Conservation (phyloP, 1,140 invertebrate genomes). For the Diorhabda sublineata region DNA sequence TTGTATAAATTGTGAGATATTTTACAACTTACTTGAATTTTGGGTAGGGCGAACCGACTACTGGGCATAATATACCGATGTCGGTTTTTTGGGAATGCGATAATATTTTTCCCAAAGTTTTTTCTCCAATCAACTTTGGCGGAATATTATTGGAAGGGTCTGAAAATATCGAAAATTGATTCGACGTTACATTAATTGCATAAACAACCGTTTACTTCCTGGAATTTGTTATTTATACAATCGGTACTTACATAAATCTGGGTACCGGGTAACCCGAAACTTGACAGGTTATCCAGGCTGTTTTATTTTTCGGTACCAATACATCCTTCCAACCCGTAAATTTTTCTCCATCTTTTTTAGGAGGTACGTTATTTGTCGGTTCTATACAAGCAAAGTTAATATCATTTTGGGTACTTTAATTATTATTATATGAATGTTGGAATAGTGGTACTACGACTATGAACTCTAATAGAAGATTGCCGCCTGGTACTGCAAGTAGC, state of each 20-base stretch:
- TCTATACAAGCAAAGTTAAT: conserved; percentile 40
- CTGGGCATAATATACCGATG: conserved; percentile 51
- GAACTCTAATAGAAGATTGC: too few relatives aligned
- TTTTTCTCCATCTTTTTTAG: conserved; percentile 59
- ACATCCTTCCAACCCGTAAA: conserved; percentile 65
- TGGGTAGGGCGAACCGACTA: conserved; percentile 68
- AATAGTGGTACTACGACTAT: too few relatives aligned
- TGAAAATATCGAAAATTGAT: conserved; percentile 39
- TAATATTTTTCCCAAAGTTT: conserved; percentile 49
- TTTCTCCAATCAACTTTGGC: conserved; percentile 51
- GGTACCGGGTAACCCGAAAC: conserved; percentile 64
- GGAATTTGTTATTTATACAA: neutral
- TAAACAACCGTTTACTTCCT: neutral
- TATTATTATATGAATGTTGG: too few relatives aligned
- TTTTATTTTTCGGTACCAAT: conserved; percentile 53
- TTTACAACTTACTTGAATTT: conserved; percentile 58
- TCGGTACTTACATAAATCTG: conserved; percentile 58
- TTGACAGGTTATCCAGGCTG: conserved; percentile 61
- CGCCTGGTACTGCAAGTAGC: too few relatives aligned
- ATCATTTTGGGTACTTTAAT: too few relatives aligned
- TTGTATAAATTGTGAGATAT: neutral
- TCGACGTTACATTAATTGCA: too few relatives aligned
- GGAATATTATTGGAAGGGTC: conserved; percentile 54
- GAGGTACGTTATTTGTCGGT: conserved; percentile 48
- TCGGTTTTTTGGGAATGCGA: conserved; percentile 48